These are phyloP conservation scores for Egretta garzetta DNA, from an alignment of 2,113 vertebrate genomes.

Conservation along the genomic window DNA sequence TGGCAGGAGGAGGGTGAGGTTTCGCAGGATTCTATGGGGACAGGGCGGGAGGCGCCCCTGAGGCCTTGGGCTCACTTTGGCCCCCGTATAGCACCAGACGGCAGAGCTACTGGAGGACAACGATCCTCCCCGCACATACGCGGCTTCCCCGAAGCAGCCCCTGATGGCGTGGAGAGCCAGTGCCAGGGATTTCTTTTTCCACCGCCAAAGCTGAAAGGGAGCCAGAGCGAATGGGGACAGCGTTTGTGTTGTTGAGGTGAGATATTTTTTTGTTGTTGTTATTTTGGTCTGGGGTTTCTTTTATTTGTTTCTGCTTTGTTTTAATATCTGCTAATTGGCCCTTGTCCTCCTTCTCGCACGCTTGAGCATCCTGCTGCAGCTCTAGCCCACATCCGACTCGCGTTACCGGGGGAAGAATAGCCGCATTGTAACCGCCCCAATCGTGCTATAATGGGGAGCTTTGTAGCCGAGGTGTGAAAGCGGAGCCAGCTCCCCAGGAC, in stretches of 20 bases:
- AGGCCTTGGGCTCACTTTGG: neutral
- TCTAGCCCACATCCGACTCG: neutral
- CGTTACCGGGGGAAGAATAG: neutral
- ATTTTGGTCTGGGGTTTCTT: neutral
- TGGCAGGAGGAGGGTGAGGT: neutral
- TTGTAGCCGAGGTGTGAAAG: constrained; percentile 31
- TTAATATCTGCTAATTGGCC: constrained; percentile 2
- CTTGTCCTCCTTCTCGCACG: neutral
- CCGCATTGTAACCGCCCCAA: neutral
- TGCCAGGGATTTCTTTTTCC: constrained; percentile 6
- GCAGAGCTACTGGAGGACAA: neutral
- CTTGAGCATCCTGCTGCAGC: neutral
- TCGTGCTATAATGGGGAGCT: neutral
- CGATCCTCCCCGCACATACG: neutral
- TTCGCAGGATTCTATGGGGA: neutral
- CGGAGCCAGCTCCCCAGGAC: neutral
- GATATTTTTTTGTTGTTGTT: neutral
- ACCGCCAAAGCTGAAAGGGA: neutral
- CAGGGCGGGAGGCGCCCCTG: rapidly evolving
- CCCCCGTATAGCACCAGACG: rapidly evolving
- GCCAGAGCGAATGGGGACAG: neutral
- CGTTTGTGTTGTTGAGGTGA: neutral
- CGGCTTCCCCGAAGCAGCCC: neutral
- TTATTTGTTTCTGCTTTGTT: neutral
- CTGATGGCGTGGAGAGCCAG: rapidly evolving